A percentile compares a stretch with the other conserved stretches of the same genome.
Evolutionary conservation across 1,140 invertebrate genomes (phyloP).

Genomic region (Drosophila bifasciata): DNA sequence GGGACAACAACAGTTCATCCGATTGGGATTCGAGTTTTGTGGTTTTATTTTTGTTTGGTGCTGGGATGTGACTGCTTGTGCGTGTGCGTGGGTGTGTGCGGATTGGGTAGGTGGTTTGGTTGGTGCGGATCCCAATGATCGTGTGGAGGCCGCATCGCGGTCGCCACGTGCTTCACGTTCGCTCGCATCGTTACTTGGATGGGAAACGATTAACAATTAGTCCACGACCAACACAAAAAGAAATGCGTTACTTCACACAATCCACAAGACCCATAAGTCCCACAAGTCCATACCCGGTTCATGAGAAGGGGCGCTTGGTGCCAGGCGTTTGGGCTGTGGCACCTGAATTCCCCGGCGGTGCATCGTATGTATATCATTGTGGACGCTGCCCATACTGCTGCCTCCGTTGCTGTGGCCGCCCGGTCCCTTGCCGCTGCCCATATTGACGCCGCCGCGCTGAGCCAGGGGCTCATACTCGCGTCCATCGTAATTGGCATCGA

Average conservation of each 20-base stretch:
- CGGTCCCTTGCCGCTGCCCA: conserved; percentile 85
- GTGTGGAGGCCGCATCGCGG: background rate
- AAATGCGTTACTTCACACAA: conserved; percentile 5
- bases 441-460: conserved; percentile 90
- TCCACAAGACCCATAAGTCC: conserved; percentile 3
- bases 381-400: conserved; percentile 68
- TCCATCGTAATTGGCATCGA: conserved; percentile 99
- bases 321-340: conserved; percentile 34
- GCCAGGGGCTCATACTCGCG: conserved; percentile 96
- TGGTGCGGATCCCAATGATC: conserved; percentile 21
- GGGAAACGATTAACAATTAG: conserved; percentile 25
- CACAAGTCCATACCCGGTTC: conserved; percentile 29
- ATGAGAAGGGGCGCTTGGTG: conserved; percentile 29
- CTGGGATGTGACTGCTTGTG: conserved; percentile 22
- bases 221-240: conserved; percentile 28
- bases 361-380: conserved; percentile 82
- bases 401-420: conserved; percentile 59
- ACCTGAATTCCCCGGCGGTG: conserved; percentile 84
- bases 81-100: conserved; percentile 25
- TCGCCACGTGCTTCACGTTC: conserved; percentile 54
- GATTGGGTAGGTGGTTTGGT: conserved; percentile 9
- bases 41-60: conserved; percentile 8
- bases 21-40: conserved; percentile 12
- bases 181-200: conserved; percentile 25
- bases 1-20: conserved; percentile 29